phyloP scores from a whole-genome alignment of 2,113 vertebrate genomes.

The Eonycteris spelaea region DNA sequence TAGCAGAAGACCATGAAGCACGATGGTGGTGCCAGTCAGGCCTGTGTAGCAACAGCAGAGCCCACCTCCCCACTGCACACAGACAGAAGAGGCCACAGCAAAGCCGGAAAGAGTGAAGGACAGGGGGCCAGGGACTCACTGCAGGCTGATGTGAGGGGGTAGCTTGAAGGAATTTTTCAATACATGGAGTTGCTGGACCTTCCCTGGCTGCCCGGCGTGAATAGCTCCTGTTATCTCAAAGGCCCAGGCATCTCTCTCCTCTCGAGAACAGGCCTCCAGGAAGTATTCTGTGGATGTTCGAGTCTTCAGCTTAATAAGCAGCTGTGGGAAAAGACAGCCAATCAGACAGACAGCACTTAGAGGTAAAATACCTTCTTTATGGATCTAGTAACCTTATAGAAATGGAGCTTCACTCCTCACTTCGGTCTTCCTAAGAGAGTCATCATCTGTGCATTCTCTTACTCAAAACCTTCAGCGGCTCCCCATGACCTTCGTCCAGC shows the following conservation, averaged over 20 bases:
- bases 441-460: background rate
- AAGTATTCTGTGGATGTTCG: constrained; percentile 88
- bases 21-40: background rate
- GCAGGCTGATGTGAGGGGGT: constrained; percentile 87
- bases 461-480: background rate
- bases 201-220: constrained; percentile 81
- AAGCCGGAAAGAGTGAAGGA: background rate
- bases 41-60: background rate
- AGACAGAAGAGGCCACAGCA: background rate
- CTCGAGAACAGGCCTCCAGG: constrained; percentile 93
- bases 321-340: constrained; percentile 76
- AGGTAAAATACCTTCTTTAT: background rate
- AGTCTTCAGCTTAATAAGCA: constrained; percentile 92
- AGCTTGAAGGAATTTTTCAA: constrained; percentile 83
- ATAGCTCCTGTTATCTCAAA: constrained; percentile 87
- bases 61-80: background rate
- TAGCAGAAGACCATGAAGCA: background rate
- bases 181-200: constrained; percentile 75
- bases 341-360: background rate
- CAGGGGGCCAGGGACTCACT: constrained; percentile 79
- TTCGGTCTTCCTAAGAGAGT: background rate
- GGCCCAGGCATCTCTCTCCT: constrained; percentile 94
- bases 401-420: background rate
- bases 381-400: background rate
- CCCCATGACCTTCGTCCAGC: background rate